Percentiles rank a stretch among this genome's conserved stretches.
Evolutionary conservation across 1,140 invertebrate genomes (phyloP).

Genomic region (Solen grandis): DNA sequence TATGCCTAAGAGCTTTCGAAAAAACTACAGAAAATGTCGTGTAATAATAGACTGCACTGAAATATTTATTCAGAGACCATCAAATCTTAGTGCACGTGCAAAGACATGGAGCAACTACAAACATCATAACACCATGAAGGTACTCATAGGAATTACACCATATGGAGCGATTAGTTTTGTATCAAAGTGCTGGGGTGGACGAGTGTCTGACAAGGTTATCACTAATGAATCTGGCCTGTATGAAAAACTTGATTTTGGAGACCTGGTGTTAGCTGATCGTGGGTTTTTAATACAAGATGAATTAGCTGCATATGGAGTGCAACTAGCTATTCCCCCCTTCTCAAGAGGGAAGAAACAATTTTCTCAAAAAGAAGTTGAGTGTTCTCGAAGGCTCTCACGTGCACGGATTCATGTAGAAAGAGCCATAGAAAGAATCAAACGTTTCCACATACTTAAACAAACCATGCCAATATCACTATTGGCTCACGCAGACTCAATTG

Average conservation of each 20-base stretch:
- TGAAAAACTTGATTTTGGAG: constrained; percentile 13
- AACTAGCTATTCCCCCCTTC: not conserved
- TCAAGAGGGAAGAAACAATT: not conserved
- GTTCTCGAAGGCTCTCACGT: not conserved
- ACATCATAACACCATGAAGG: not conserved
- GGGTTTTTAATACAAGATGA: constrained; percentile 32
- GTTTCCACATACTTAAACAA: not conserved
- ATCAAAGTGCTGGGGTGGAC: constrained; percentile 53
- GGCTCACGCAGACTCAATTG: not conserved
- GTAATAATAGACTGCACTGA: not conserved
- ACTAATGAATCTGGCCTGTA: constrained; percentile 39
- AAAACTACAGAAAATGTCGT: not conserved
- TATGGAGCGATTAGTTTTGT: constrained; percentile 44
- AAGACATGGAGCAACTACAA: constrained; percentile 6
- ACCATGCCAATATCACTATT: not conserved
- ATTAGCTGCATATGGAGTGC: not conserved
- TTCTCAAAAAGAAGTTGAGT: constrained; percentile 1
- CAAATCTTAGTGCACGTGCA: not conserved
- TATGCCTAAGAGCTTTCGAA: not conserved
- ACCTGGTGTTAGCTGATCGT: constrained; percentile 30
- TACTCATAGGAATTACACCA: constrained; percentile 39
- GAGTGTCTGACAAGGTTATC: constrained; percentile 40
- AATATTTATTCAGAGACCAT: not conserved
- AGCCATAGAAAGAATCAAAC: not conserved
- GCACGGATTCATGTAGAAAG: not conserved